phyloP scores from a whole-genome alignment of 2,797 vertebrate species.

The Crypturellus tataupa region DNA sequence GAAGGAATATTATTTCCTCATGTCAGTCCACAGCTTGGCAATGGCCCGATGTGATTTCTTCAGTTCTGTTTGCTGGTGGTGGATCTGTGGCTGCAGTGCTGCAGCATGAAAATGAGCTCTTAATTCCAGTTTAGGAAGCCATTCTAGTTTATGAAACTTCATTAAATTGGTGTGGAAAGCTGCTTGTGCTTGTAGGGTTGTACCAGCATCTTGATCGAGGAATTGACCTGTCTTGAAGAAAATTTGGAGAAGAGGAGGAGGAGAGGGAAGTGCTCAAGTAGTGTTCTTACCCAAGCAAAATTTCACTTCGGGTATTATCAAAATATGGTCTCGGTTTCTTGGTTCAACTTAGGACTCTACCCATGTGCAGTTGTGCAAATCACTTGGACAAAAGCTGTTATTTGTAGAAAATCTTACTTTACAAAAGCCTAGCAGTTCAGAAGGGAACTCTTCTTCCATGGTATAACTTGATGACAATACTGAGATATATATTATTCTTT shows the following conservation, averaged over 20 bases:
- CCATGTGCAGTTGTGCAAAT: neutral
- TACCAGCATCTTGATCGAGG: neutral
- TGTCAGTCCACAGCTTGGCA: neutral
- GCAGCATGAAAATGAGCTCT: neutral
- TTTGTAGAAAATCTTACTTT: neutral
- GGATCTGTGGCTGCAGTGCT: neutral
- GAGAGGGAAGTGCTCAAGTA: neutral
- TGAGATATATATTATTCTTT: neutral
- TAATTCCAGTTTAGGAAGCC: neutral
- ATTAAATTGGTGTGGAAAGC: neutral
- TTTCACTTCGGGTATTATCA: neutral
- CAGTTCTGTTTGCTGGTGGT: rapidly evolving
- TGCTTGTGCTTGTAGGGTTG: neutral
- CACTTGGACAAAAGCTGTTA: rapidly evolving
- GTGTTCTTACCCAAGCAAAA: neutral
- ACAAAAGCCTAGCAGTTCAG: neutral
- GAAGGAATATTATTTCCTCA: neutral
- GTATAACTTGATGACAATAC: neutral
- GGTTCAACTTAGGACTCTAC: neutral
- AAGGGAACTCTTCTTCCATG: neutral
- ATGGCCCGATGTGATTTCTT: neutral
- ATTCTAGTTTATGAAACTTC: neutral
- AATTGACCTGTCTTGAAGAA: neutral
- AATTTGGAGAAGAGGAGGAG: neutral
- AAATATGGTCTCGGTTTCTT: neutral